phyloP scores from a whole-genome alignment of 2,888 invertebrate genomes.

The Cheilosia vulpina region DNA sequence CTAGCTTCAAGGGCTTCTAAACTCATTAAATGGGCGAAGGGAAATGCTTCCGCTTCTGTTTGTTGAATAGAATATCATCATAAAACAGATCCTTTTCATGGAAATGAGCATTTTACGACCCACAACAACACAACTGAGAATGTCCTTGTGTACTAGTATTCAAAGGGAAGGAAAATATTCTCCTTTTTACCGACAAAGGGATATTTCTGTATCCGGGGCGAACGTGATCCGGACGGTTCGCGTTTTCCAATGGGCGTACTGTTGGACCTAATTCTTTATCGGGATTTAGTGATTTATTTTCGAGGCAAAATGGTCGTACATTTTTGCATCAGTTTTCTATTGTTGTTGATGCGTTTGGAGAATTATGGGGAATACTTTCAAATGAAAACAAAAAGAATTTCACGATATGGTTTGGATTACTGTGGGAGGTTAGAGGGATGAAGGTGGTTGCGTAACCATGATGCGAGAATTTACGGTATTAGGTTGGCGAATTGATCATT shows the following conservation, averaged over 20 bases:
- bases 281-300: slow-evolving; percentile 40
- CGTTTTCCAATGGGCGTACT: background rate
- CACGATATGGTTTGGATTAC: background rate
- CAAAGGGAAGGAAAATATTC: background rate
- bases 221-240: slow-evolving; percentile 6
- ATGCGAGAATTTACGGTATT: no score
- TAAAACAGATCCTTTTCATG: slow-evolving; percentile 21
- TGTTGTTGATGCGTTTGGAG: background rate
- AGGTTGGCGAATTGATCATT: no score
- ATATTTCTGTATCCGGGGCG: background rate
- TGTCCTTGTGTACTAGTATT: background rate
- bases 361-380: background rate
- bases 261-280: slow-evolving; percentile 27
- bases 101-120: slow-evolving; percentile 20
- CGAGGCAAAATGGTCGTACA: background rate
- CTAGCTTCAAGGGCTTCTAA: slow-evolving; percentile 6
- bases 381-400: background rate
- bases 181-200: background rate
- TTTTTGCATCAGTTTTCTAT: background rate
- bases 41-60: no score
- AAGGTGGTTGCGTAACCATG: no score
- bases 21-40: background rate
- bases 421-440: no score
- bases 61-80: slow-evolving; percentile 11
- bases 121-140: slow-evolving; percentile 7